Conservation (phyloP, 2,797 vertebrate species). For the Pantherophis alleghaniensis region DNA sequence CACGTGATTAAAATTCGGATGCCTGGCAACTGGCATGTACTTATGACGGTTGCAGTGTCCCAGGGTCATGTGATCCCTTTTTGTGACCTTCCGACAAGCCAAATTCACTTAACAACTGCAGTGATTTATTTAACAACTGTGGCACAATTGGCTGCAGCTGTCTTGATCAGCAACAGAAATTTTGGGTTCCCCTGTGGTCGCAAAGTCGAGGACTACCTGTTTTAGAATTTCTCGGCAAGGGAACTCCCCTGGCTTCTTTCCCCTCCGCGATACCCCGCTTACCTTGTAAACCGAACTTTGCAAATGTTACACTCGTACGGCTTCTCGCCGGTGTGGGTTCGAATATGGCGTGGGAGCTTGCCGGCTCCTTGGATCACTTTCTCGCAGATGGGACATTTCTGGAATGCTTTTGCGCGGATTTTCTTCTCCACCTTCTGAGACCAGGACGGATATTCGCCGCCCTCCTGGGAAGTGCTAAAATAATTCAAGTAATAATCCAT, state of each 20-base stretch:
- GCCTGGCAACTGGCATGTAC: not conserved
- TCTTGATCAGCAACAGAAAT: not conserved
- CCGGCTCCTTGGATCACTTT: constrained; percentile 99
- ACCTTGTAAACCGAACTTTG: constrained; percentile 99
- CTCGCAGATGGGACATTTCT: constrained; percentile 98
- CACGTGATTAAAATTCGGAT: not conserved
- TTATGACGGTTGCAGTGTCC: not conserved
- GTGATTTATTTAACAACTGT: not conserved
- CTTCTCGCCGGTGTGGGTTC: constrained; percentile 98
- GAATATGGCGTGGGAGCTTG: constrained; percentile 97
- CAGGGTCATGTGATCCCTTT: not conserved
- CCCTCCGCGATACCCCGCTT: constrained; percentile 30
- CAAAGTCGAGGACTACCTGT: not conserved
- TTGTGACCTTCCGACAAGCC: not conserved
- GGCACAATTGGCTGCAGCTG: not conserved
- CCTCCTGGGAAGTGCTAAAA: constrained; percentile 86
- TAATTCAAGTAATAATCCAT: constrained; percentile 99
- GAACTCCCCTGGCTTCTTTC: not conserved
- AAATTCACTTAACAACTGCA: not conserved
- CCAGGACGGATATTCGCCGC: constrained; percentile 79
- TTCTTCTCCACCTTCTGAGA: constrained; percentile 89
- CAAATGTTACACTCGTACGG: constrained; percentile 98
- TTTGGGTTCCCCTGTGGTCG: not conserved
- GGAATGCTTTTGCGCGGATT: constrained; percentile 98
- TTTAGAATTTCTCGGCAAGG: not conserved